Evolutionary conservation across 2,888 invertebrate genomes (phyloP), one percentile per base, ranked within the genome.

Genomic region (Agriopis marginaria): DNA sequence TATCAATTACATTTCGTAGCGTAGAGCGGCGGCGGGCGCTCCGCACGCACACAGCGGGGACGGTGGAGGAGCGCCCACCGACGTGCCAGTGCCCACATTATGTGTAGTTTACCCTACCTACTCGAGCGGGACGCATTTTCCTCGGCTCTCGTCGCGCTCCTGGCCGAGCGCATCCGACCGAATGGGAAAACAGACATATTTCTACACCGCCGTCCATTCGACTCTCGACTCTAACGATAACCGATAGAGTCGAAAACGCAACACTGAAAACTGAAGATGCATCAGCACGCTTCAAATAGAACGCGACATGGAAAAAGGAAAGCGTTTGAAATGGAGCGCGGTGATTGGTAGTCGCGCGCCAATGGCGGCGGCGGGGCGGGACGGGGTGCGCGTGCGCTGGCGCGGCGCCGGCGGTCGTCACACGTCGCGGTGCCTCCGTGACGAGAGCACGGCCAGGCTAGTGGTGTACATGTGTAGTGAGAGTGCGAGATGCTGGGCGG

Each of bases 281-380:
- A 88, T 91, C 90, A 88, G 79, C 88, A 89, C 90, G 92, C 93
- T 92, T 92, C 92, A 89, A 91, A 93, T 93, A 90, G 89, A 91
- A 91, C 88, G 89, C 89, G 88, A 89, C 89, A 90, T 86, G 91
- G 92, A 89, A 92, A 92, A 92, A 90, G 89, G 90, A 91, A 89
- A 89, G 89, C 89, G 89, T 86, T 87, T 81, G 91, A 91, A 92
- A 92, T 92, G 91, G 89, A 91, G 93, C 93, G 91, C 88, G 75
- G 89, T 89, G 92, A 93, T 93, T 93, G 93, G 93, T 79, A 80
- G 90, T 82, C 74, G 86, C 87, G 89, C 88, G 79, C 92, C 93
- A 92, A 92, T 92, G 90, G 91, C 87, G 84, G 89, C 88, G 89
- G 89, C 72, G 63, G 71, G 84, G 84, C 86, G 81, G 83, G 74